phyloP scores from a whole-genome alignment of 1,140 invertebrate genomes.

The Trichonephila clavata region DNA sequence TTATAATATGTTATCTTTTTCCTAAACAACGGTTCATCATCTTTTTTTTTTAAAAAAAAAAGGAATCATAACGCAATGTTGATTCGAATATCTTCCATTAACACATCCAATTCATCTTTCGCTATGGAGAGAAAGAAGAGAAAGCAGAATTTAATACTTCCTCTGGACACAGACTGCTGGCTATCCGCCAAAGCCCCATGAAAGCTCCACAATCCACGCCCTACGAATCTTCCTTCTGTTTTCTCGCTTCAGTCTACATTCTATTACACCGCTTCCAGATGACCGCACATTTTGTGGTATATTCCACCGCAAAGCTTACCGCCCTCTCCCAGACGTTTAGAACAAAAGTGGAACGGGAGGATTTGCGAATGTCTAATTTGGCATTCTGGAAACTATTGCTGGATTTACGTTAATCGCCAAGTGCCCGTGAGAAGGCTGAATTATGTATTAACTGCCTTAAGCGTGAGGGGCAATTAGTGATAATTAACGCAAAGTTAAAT shows the following conservation, averaged over 20 bases:
- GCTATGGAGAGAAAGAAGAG: background rate
- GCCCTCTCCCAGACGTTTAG: background rate
- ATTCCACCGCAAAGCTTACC: background rate
- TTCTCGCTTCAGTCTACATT: slow-evolving; percentile 4
- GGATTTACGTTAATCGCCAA: slow-evolving; percentile 31
- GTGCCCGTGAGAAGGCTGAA: background rate
- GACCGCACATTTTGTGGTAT: slow-evolving; percentile 29
- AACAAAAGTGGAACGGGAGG: background rate
- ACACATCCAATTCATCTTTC: background rate
- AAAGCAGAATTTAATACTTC: background rate
- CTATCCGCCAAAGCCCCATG: background rate
- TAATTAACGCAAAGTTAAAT: slow-evolving; percentile 34
- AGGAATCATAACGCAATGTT: too few relatives aligned
- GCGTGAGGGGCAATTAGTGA: slow-evolving; percentile 6
- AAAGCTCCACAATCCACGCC: slow-evolving; percentile 27
- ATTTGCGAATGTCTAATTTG: slow-evolving; percentile 18
- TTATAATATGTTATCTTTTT: too few relatives aligned
- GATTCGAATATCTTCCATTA: background rate
- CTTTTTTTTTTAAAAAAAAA: too few relatives aligned
- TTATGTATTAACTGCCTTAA: slow-evolving; percentile 30
- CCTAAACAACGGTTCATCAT: too few relatives aligned
- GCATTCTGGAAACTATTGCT: slow-evolving; percentile 20
- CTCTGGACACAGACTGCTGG: background rate
- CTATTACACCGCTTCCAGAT: slow-evolving; percentile 28
- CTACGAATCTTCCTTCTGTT: slow-evolving; percentile 19